These are phyloP conservation scores for Nephila pilipes DNA, from an alignment of 1,140 invertebrate genomes.

Conservation along the genomic window DNA sequence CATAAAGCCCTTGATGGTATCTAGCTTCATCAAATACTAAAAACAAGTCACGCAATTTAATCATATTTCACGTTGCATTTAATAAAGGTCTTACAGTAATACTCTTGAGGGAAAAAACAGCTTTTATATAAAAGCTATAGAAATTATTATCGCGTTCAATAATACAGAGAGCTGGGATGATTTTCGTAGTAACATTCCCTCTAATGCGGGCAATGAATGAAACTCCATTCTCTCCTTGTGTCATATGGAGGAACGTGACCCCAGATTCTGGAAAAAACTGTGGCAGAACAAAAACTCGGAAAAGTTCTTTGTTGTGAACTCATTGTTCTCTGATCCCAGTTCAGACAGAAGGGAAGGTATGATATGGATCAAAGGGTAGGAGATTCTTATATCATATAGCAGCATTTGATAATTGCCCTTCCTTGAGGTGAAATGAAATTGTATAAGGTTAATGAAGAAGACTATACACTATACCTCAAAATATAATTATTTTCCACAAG, in stretches of 20 bases:
- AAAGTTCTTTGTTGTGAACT: constrained; percentile 13
- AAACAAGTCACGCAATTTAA: too few species aligned
- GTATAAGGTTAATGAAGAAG: neutral
- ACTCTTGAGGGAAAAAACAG: too few species aligned
- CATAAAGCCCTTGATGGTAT: too few species aligned
- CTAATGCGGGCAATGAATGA: neutral
- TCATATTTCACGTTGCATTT: too few species aligned
- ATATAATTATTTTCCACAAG: too few species aligned
- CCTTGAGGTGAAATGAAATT: neutral
- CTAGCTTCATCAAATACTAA: too few species aligned
- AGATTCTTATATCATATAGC: neutral
- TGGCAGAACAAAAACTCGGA: constrained; percentile 46
- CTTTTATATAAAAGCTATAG: too few species aligned
- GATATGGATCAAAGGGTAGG: constrained; percentile 6
- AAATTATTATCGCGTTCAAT: too few species aligned
- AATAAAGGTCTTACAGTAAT: too few species aligned
- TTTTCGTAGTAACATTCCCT: neutral
- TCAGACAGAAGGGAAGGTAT: neutral
- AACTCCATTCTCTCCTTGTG: neutral
- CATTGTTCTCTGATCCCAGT: neutral
- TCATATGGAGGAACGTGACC: neutral
- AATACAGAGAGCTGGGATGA: neutral
- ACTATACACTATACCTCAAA: too few species aligned
- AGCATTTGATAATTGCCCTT: neutral
- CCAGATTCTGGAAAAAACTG: neutral